A percentile compares a stretch with the other conserved stretches of the same genome.
These are phyloP conservation scores for Perdix hodgsoniae DNA, from an alignment of 2,797 vertebrate species.

Conservation along the genomic window DNA sequence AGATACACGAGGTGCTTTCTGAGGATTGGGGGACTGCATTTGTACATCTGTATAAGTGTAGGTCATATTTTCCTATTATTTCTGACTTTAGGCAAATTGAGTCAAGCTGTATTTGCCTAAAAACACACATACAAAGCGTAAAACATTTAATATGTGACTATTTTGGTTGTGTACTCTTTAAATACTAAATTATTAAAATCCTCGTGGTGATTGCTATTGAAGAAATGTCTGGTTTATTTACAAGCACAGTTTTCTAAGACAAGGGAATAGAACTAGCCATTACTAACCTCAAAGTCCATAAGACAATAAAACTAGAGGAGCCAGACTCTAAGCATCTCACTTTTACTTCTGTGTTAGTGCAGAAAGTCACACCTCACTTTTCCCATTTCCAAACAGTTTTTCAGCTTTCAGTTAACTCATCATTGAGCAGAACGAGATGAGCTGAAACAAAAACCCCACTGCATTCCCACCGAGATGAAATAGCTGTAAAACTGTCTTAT, in stretches of 20 bases:
- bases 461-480: slow-evolving; percentile 30
- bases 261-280: background rate
- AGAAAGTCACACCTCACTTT: background rate
- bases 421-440: slow-evolving; percentile 7
- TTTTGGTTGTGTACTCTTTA: background rate
- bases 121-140: background rate
- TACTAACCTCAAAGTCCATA: background rate
- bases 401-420: slow-evolving; percentile 40
- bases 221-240: background rate
- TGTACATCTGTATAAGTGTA: background rate
- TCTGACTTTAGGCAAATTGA: background rate
- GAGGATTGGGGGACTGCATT: background rate
- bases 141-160: background rate
- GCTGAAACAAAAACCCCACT: background rate
- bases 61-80: background rate
- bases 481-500: slow-evolving; percentile 40
- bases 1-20: background rate
- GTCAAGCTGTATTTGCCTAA: background rate
- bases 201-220: background rate
- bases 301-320: background rate
- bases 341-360: background rate
- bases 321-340: background rate
- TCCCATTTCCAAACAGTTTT: slow-evolving; percentile 22
- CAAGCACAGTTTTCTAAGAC: background rate
- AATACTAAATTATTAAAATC: background rate